These are phyloP conservation scores for Acleris laterana DNA, from an alignment of 2,888 invertebrate species.

Conservation along the genomic window DNA sequence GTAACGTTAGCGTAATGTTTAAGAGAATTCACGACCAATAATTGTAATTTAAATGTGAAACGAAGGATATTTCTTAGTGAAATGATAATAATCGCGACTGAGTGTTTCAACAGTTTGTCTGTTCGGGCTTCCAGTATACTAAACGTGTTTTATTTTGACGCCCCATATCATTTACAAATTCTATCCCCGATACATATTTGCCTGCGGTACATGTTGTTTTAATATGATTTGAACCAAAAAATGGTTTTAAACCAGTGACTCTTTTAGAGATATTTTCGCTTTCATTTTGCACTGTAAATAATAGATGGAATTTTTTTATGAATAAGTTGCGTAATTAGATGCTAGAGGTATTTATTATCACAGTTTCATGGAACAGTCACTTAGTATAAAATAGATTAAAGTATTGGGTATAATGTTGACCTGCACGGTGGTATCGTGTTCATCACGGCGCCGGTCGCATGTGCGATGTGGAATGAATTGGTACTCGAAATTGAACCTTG, in stretches of 20 bases:
- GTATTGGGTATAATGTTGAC: conserved; percentile 39
- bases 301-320: conserved; percentile 53
- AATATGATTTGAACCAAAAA: conserved; percentile 20
- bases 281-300: conserved; percentile 74
- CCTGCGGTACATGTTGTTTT: conserved; percentile 34
- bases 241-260: conserved; percentile 64
- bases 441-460: conserved; percentile 42
- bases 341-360: conserved; percentile 70
- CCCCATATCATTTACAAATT: conserved; percentile 49
- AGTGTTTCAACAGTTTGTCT: conserved; percentile 79
- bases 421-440: conserved; percentile 39
- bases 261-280: conserved; percentile 50
- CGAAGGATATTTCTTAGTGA: conserved; percentile 74
- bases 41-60: conserved; percentile 76
- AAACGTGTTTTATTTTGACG: conserved; percentile 67
- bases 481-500: conserved; percentile 53
- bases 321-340: conserved; percentile 66
- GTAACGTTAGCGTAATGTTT: conserved; percentile 69
- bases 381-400: conserved; percentile 44
- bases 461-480: conserved; percentile 34
- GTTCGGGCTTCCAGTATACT: conserved; percentile 82
- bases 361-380: conserved; percentile 52
- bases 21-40: conserved; percentile 82
- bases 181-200: conserved; percentile 37
- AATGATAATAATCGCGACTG: conserved; percentile 80